Evolutionary conservation across 2,113 vertebrate genomes (phyloP).

Genomic region (Oncorhynchus nerka): DNA sequence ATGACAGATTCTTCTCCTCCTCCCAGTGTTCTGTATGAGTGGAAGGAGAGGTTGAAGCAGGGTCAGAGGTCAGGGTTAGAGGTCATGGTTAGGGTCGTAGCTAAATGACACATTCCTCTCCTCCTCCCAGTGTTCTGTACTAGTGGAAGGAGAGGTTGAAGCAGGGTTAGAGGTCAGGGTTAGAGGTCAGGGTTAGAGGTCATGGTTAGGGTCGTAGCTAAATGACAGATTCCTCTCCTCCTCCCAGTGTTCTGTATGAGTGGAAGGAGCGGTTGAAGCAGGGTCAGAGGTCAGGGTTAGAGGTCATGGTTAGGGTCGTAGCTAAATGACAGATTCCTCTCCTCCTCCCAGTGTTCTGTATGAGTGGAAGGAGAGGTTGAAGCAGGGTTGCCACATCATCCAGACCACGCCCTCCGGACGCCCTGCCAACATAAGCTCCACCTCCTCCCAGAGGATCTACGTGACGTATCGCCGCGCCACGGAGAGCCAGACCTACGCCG

Average conservation of each 20-base stretch:
- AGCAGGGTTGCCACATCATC: constrained; percentile 93
- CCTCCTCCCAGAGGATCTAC: constrained; percentile 91
- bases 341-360: constrained; percentile 83
- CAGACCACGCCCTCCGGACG: constrained; percentile 88
- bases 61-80: constrained; percentile 49
- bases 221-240: too few relatives aligned
- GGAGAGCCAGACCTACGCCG: constrained; percentile 84
- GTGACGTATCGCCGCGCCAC: constrained; percentile 91
- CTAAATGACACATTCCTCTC: too few relatives aligned
- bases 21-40: constrained; percentile 90
- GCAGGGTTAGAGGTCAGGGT: too few relatives aligned
- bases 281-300: too few relatives aligned
- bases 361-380: constrained; percentile 94
- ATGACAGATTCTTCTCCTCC: neutral
- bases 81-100: too few relatives aligned
- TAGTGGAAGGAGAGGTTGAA: too few relatives aligned
- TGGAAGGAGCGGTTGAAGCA: too few relatives aligned
- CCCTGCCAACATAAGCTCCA: constrained; percentile 89
- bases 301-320: too few relatives aligned
- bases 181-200: too few relatives aligned
- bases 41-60: constrained; percentile 93
- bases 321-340: neutral
- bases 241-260: too few relatives aligned
- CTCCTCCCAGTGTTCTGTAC: too few relatives aligned
- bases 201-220: too few relatives aligned